Conservation (phyloP, 2,888 invertebrate genomes). For the Tiliacea aurago region DNA sequence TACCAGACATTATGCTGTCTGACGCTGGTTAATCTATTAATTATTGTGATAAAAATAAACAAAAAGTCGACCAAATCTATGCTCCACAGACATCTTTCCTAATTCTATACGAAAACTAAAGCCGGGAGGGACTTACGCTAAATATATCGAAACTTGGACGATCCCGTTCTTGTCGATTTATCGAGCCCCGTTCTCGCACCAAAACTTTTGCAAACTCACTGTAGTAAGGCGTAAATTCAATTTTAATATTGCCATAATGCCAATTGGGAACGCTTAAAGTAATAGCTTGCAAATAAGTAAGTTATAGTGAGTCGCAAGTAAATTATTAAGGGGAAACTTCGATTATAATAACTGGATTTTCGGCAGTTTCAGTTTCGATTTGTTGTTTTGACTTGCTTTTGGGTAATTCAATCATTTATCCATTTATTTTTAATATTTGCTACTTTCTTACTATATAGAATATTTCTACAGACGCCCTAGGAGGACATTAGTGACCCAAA, state of each 20-base stretch:
- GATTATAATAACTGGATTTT: slow-evolving; percentile 32
- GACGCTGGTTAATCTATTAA: too few species aligned
- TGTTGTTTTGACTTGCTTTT: slow-evolving; percentile 31
- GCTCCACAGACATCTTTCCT: slow-evolving; percentile 36
- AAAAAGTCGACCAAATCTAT: slow-evolving; percentile 7
- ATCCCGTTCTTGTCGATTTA: slow-evolving; percentile 75
- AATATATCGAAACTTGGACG: slow-evolving; percentile 77
- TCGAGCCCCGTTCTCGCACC: slow-evolving; percentile 63
- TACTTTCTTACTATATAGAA: too few species aligned
- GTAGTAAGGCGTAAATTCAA: slow-evolving; percentile 69
- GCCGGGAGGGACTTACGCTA: slow-evolving; percentile 62
- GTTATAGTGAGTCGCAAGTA: slow-evolving; percentile 57
- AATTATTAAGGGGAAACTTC: slow-evolving; percentile 49
- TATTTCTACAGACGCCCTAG: too few species aligned
- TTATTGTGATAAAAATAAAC: background rate
- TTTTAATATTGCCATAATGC: slow-evolving; percentile 70
- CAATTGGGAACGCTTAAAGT: slow-evolving; percentile 62
- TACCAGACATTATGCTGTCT: too few species aligned
- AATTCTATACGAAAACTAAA: slow-evolving; percentile 58
- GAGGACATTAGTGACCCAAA: too few species aligned
- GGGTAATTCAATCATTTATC: slow-evolving; percentile 4
- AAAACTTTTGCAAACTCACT: slow-evolving; percentile 63
- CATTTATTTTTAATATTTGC: too few species aligned
- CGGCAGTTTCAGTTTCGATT: slow-evolving; percentile 28
- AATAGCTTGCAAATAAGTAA: slow-evolving; percentile 65